Evolutionary conservation across 2,888 invertebrate genomes (phyloP).

Genomic region (Drosophila mulleri): DNA sequence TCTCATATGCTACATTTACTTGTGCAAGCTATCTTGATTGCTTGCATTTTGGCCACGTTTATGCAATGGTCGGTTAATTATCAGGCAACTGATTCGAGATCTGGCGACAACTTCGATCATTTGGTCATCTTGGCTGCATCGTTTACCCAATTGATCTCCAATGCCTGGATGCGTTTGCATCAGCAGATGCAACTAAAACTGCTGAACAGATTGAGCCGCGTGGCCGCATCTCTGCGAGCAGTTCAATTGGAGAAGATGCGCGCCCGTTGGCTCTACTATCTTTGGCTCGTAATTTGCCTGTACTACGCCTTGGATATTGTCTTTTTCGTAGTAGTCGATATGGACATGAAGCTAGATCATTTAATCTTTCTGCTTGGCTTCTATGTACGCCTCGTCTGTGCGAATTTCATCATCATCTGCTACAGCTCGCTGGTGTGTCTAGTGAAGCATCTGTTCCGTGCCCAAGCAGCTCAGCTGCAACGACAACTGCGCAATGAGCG

Average conservation of each 20-base stretch:
- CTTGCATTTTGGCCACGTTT: slow-evolving; percentile 21
- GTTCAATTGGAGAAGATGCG: not conserved
- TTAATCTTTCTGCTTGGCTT: slow-evolving; percentile 26
- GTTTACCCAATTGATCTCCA: slow-evolving; percentile 41
- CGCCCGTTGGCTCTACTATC: slow-evolving; percentile 30
- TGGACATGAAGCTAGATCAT: not conserved
- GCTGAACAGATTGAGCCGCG: slow-evolving; percentile 22
- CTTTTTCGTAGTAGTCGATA: not conserved
- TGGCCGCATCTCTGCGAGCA: slow-evolving; percentile 8
- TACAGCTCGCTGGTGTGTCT: slow-evolving; percentile 45
- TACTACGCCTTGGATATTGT: slow-evolving; percentile 19
- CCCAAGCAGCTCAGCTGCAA: slow-evolving; percentile 21
- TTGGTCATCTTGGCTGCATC: slow-evolving; percentile 41
- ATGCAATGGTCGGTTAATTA: slow-evolving; percentile 27
- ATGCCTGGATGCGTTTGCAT: slow-evolving; percentile 51
- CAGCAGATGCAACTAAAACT: slow-evolving; percentile 40
- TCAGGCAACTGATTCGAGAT: slow-evolving; percentile 19
- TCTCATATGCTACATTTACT: slow-evolving; percentile 8
- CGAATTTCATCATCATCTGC: slow-evolving; percentile 49
- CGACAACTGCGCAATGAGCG: not conserved
- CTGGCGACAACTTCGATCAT: slow-evolving; percentile 38
- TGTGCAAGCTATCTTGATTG: slow-evolving; percentile 19
- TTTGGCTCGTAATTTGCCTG: slow-evolving; percentile 29
- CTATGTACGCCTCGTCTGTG: slow-evolving; percentile 31
- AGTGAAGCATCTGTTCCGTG: slow-evolving; percentile 29